Evolutionary conservation across 2,113 vertebrate species (phyloP), one percentile per base, ranked within the genome.

Genomic region (Labeo catla): DNA sequence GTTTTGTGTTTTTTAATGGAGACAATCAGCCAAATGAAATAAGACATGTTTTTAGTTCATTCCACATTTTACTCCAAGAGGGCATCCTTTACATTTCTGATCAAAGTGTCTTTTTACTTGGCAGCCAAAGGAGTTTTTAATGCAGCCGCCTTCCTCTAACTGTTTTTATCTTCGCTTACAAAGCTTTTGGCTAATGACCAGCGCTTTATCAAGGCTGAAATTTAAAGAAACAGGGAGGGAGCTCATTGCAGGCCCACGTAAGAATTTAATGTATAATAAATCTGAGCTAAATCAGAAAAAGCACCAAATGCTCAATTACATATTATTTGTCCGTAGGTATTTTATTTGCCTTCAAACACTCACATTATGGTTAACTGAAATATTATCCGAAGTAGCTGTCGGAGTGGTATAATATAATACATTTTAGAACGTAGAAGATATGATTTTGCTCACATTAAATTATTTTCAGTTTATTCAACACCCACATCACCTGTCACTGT

Each of bases 71-170:
- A 13, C 10, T 61, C 19, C 61, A 61, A 61, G 43, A 61, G 11
- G 8, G 52, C 57, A 80, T 63, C 57, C 39, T 63, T 65, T 49
- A 65, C 4, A 28, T 65, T 16, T 49, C 39, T 65, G 39, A 81
- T 65, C 78, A 49, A 81, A 81, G 78, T 65, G 12, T 81, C 21
- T 28, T 63, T 81, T 45, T 39, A 81, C 39, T 65, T 81, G 39
- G 21, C 39, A 81, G 78, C 39, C 39, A 80, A 28, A 34, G 47
- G 78, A 16, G 57, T 47, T 81, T 74, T 74, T 74, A 49, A 74
- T n/a, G 19, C 43, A 47, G 43, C 21, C 21, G 10, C 21, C 8
- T 47, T 59, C 23, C 50, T 39, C 16, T 57, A 57, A 36, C 28
- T 65, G 34, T 74, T 49, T 74, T 74, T 74, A 74, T 79, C 76